Percentiles rank a stretch among this genome's conserved stretches.
Conservation (phyloP, 1,140 invertebrate species). For the Cyclargus thomasi region DNA sequence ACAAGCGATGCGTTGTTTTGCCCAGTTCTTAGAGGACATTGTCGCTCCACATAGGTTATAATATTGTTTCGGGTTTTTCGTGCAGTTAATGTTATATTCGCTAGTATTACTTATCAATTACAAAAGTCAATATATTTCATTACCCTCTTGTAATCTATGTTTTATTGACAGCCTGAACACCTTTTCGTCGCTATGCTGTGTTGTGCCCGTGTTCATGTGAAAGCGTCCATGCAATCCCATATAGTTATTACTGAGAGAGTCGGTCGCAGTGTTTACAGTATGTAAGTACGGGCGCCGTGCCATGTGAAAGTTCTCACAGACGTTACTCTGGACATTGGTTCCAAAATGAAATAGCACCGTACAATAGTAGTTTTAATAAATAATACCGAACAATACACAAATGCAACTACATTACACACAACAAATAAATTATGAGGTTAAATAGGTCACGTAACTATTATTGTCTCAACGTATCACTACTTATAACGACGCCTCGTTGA, state of each 20-base stretch:
- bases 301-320: too few species aligned
- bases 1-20: conserved; percentile 68
- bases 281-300: too few species aligned
- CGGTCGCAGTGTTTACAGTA: too few species aligned
- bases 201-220: too few species aligned
- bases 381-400: conserved; percentile 68
- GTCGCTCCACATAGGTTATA: conserved; percentile 63
- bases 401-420: conserved; percentile 63
- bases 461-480: conserved; percentile 60
- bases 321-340: too few species aligned
- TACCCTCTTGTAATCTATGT: conserved; percentile 51
- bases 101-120: conserved; percentile 43
- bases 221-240: too few species aligned
- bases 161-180: conserved; percentile 34
- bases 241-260: too few species aligned
- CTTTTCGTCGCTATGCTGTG: too few species aligned
- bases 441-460: conserved; percentile 63
- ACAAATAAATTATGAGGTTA: conserved; percentile 74
- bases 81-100: conserved; percentile 38
- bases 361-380: conserved; percentile 71
- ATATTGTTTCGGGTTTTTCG: conserved; percentile 26
- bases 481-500: conserved; percentile 81
- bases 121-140: conserved; percentile 58
- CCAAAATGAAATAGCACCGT: neutral
- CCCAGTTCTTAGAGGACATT: conserved; percentile 68